Evolutionary conservation across 2,888 invertebrate species (phyloP).

Genomic region (Hesperia comma): DNA sequence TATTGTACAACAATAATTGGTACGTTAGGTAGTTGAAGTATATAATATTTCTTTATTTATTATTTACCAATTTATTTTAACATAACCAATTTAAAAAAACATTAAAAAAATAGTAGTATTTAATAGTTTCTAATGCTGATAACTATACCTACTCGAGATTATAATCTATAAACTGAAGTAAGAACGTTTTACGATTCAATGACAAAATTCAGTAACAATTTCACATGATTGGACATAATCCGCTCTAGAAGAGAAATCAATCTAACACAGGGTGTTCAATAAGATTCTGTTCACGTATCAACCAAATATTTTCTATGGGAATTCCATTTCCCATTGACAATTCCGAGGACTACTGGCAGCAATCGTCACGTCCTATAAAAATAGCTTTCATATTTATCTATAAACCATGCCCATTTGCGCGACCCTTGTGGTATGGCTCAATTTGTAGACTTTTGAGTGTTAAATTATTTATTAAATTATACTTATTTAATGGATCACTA

Average conservation of each 20-base stretch:
- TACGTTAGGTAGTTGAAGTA: too few species aligned
- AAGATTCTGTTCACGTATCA: conserved; percentile 15
- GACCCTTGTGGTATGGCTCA: conserved; percentile 14
- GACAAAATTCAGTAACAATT: neutral
- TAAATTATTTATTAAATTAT: neutral
- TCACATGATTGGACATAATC: neutral
- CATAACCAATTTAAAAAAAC: too few species aligned
- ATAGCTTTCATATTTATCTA: conserved; percentile 36
- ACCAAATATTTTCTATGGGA: conserved; percentile 27
- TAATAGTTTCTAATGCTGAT: too few species aligned
- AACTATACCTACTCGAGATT: too few species aligned
- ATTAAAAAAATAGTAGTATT: too few species aligned
- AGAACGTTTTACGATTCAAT: too few species aligned
- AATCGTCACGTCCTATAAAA: conserved; percentile 35
- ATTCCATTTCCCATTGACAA: conserved; percentile 30
- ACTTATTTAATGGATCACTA: too few species aligned
- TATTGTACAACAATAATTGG: too few species aligned
- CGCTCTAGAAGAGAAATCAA: neutral
- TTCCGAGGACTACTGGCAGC: conserved; percentile 24
- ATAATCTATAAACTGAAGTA: too few species aligned
- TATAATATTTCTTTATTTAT: too few species aligned
- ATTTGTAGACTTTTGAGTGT: neutral
- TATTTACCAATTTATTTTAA: too few species aligned
- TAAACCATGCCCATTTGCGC: conserved; percentile 35
- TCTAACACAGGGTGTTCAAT: neutral